Evolutionary conservation across 2,113 vertebrate genomes (phyloP).

Genomic region (Protomyctophum bolini): DNA sequence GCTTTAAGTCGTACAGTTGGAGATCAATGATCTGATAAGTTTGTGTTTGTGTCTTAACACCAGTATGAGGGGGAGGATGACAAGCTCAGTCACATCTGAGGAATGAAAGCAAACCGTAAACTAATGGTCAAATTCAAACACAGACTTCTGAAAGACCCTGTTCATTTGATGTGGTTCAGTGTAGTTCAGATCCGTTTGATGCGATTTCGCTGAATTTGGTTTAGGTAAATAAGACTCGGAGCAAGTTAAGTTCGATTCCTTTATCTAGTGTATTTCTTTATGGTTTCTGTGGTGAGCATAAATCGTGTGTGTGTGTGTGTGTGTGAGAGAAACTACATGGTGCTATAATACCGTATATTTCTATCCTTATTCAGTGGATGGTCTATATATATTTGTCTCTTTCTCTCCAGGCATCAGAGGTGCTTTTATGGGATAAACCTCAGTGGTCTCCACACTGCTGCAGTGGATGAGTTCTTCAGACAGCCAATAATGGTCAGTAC

Average conservation of each 20-base stretch:
- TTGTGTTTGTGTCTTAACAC: constrained; percentile 1
- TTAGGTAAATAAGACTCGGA: too few species aligned
- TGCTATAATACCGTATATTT: too few species aligned
- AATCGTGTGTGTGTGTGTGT: neutral
- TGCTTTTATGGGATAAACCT: constrained; percentile 81
- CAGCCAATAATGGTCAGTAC: constrained; percentile 79
- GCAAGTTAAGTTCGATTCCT: too few species aligned
- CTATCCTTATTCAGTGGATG: too few species aligned
- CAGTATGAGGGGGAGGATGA: constrained; percentile 19
- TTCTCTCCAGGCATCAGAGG: constrained; percentile 77
- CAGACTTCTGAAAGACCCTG: too few species aligned
- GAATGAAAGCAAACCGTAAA: constrained; percentile 43
- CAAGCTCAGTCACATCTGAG: constrained; percentile 47
- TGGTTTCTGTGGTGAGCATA: too few species aligned
- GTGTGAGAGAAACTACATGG: neutral
- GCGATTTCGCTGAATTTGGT: too few species aligned
- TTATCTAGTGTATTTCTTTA: too few species aligned
- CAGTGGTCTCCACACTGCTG: constrained; percentile 71
- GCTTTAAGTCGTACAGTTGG: too few species aligned
- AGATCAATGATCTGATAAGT: neutral
- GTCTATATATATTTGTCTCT: neutral
- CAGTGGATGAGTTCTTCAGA: constrained; percentile 79
- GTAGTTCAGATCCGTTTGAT: too few species aligned
- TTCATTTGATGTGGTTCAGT: too few species aligned
- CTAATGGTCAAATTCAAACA: neutral